Conservation (phyloP, 2,113 vertebrate genomes). For the Oreotrochilus melanogaster region DNA sequence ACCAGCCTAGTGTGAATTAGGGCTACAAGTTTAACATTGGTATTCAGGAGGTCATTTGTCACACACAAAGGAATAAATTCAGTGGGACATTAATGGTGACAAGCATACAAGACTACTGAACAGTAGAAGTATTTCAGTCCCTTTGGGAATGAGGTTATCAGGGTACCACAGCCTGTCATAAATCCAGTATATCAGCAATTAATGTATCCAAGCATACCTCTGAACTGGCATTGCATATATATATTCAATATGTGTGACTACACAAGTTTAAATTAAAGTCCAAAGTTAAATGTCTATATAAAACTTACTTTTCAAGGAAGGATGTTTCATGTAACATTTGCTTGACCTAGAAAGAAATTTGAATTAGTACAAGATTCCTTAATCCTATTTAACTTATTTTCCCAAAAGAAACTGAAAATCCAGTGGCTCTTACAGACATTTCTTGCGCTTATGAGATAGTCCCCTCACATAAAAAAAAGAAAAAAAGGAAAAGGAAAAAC, state of each 20-base stretch:
- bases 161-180: not conserved
- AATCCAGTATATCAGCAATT: not conserved
- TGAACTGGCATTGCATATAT: not conserved
- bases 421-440: not conserved
- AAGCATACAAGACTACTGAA: not conserved
- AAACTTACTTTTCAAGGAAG: not conserved
- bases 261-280: not conserved
- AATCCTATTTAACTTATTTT: not conserved
- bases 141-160: not conserved
- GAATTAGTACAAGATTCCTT: not conserved
- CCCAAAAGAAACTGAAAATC: not conserved
- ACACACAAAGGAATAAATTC: slow-evolving; percentile 9
- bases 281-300: not conserved
- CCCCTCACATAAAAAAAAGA: not conserved
- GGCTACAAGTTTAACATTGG: not conserved
- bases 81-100: not conserved
- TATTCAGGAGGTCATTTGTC: slow-evolving; percentile 23
- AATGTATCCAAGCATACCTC: not conserved
- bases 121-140: not conserved
- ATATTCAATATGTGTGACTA: not conserved
- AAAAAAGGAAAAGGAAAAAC: not conserved
- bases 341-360: slow-evolving; percentile 15
- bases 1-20: not conserved
- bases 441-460: not conserved
- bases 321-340: not conserved